Conservation (phyloP, 1,140 invertebrate species). For the Aphelenchoides avenae region DNA sequence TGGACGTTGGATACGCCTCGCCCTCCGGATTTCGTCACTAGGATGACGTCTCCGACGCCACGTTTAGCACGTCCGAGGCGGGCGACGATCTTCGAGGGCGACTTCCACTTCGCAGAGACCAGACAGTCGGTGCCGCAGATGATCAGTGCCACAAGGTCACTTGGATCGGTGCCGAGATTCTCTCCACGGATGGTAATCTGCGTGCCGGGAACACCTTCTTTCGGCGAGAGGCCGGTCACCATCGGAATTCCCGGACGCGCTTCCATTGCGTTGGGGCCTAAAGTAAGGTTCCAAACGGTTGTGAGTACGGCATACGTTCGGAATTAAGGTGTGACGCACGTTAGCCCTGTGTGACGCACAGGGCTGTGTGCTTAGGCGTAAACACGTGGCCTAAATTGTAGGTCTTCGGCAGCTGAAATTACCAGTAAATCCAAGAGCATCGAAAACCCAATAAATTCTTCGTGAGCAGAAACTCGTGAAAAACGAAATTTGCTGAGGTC, state of each 20-base stretch:
- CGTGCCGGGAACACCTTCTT: slow-evolving; percentile 93
- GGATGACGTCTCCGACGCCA: slow-evolving; percentile 82
- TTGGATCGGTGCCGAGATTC: slow-evolving; percentile 77
- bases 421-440: no score
- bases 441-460: no score
- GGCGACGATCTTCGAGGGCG: slow-evolving; percentile 90
- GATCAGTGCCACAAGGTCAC: slow-evolving; percentile 69
- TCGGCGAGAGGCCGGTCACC: slow-evolving; percentile 93
- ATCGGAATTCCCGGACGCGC: slow-evolving; percentile 56
- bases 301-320: no score
- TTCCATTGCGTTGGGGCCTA: not conserved
- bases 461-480: no score
- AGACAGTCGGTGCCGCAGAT: slow-evolving; percentile 93
- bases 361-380: no score
- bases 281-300: no score
- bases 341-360: no score
- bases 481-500: no score
- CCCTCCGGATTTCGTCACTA: slow-evolving; percentile 82
- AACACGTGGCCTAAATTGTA: no score
- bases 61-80: slow-evolving; percentile 85
- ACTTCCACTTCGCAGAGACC: slow-evolving; percentile 94
- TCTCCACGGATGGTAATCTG: slow-evolving; percentile 86
- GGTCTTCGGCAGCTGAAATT: no score
- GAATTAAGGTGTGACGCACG: no score
- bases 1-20: slow-evolving; percentile 85